A percentile compares a stretch with the other conserved stretches of the same genome.
Evolutionary conservation across 2,113 vertebrate species (phyloP).

Genomic region (Crotalus tigris): DNA sequence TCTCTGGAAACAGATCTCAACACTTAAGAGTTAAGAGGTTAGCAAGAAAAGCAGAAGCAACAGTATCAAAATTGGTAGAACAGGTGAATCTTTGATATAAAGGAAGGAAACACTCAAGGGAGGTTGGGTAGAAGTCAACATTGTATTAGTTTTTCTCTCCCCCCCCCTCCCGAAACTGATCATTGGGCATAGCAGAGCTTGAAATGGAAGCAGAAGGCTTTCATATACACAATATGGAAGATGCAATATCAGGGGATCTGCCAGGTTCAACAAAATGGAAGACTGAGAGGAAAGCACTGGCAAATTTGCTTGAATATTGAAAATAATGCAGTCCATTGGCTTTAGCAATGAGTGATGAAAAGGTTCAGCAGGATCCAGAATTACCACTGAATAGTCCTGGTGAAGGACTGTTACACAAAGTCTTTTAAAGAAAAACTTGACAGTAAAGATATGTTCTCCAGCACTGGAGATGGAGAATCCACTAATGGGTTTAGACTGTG

Average conservation of each 20-base stretch:
- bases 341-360: not conserved
- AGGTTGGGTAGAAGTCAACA: not conserved
- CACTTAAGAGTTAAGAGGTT: not conserved
- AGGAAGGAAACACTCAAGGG: not conserved
- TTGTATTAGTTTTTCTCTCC: not conserved
- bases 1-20: not conserved
- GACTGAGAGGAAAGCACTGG: not conserved
- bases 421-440: not conserved
- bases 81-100: not conserved
- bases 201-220: not conserved
- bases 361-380: not conserved
- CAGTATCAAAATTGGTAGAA: not conserved
- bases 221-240: not conserved
- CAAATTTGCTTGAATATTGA: not conserved
- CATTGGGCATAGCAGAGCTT: not conserved
- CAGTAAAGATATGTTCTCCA: not conserved
- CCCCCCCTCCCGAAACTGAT: accelerated
- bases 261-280: not conserved
- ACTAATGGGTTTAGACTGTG: too few species aligned
- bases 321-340: not conserved
- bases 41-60: not conserved
- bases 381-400: not conserved
- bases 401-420: not conserved
- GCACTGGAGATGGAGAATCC: too few species aligned
- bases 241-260: not conserved